Percentiles rank a stretch among this genome's conserved stretches.
Evolutionary conservation across 1,140 invertebrate genomes (phyloP).

Genomic region (Megalopta genalis): DNA sequence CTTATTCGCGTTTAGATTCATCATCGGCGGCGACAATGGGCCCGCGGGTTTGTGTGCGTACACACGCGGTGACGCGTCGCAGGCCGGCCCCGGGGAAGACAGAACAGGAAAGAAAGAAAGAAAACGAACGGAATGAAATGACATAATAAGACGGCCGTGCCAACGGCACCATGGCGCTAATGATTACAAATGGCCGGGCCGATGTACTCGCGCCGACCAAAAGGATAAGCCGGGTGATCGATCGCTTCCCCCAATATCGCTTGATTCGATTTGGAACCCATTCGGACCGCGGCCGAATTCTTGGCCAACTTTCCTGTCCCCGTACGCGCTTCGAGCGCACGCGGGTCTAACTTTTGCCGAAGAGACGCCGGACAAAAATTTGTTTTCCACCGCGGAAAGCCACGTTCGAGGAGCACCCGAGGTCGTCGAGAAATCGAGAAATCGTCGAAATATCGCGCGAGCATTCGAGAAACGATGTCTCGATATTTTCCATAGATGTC

Average conservation of each 20-base stretch:
- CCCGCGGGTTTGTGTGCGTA: background rate
- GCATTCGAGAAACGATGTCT: too few relatives aligned
- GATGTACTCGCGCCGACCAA: slow-evolving; percentile 51
- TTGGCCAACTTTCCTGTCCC: slow-evolving; percentile 30
- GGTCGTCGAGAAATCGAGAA: too few relatives aligned
- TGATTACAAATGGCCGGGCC: slow-evolving; percentile 72
- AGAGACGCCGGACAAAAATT: too few relatives aligned
- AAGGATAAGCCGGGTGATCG: slow-evolving; percentile 58
- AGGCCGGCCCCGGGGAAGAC: slow-evolving; percentile 7
- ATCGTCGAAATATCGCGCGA: too few relatives aligned
- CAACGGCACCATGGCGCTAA: slow-evolving; percentile 69
- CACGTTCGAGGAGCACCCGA: too few relatives aligned
- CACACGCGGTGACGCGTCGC: slow-evolving; percentile 13
- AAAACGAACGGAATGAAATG: slow-evolving; percentile 62
- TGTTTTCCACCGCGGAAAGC: too few relatives aligned
- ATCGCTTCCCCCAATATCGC: slow-evolving; percentile 56
- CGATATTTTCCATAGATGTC: too few relatives aligned
- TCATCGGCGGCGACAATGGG: slow-evolving; percentile 31
- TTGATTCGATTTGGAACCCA: slow-evolving; percentile 60
- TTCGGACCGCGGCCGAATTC: slow-evolving; percentile 19
- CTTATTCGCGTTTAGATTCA: slow-evolving; percentile 32
- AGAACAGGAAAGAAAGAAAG: slow-evolving; percentile 38
- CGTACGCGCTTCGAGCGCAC: background rate
- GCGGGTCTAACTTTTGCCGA: too few relatives aligned
- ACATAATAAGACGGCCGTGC: slow-evolving; percentile 69